phyloP scores from a whole-genome alignment of 2,113 vertebrate species.

The Dissostichus mawsoni region DNA sequence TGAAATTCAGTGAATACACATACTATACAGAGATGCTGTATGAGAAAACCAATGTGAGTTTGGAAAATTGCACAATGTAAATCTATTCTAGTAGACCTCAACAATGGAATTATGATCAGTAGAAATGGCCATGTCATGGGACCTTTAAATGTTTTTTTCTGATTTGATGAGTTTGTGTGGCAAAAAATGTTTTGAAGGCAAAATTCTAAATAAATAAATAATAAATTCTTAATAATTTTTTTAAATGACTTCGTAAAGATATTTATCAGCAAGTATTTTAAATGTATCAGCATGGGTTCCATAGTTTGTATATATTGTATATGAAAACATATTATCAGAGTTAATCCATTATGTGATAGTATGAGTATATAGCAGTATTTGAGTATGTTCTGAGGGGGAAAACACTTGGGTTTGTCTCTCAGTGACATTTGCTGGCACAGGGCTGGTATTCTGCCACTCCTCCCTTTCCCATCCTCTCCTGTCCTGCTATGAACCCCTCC shows the following conservation, averaged over 20 bases:
- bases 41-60: no score
- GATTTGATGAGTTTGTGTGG: background rate
- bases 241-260: background rate
- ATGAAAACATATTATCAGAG: background rate
- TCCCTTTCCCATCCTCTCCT: constrained; percentile 12
- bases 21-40: no score
- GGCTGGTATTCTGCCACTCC: constrained; percentile 28
- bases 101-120: no score
- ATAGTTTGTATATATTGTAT: background rate
- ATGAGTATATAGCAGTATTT: background rate
- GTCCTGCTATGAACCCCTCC: constrained; percentile 58
- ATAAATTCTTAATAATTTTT: background rate
- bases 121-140: no score
- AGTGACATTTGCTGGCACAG: constrained; percentile 42
- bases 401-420: constrained; percentile 45
- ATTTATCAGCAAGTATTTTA: background rate
- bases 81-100: no score
- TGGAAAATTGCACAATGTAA: no score
- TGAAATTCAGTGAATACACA: no score
- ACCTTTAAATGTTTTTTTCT: no score
- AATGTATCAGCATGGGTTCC: background rate
- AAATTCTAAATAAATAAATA: background rate
- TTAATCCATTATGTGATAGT: background rate
- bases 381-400: constrained; percentile 1
- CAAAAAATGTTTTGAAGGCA: background rate